Percentiles rank a stretch among this genome's conserved stretches.
Evolutionary conservation across 2,888 invertebrate species (phyloP).

Genomic region (Lithosia quadra): DNA sequence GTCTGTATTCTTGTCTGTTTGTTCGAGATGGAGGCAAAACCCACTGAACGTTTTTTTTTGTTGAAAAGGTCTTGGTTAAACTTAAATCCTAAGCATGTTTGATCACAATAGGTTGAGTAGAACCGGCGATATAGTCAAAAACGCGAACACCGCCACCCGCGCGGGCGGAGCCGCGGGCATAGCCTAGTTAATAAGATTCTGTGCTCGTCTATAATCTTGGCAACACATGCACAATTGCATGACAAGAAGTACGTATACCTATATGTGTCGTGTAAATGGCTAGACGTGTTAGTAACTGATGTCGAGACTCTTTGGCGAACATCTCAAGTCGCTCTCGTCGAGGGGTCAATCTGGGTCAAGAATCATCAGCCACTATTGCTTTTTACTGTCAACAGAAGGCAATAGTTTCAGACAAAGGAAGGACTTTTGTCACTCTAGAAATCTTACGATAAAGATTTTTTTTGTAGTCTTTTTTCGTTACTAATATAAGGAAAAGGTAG

Average conservation of each 20-base stretch:
- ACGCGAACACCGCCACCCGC: too few relatives aligned
- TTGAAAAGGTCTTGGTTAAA: too few relatives aligned
- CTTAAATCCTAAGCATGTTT: too few relatives aligned
- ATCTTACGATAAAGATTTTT: background rate
- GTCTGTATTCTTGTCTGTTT: too few relatives aligned
- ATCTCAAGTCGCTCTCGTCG: conserved; percentile 12
- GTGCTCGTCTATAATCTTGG: background rate
- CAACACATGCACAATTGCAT: background rate
- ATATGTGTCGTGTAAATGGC: background rate
- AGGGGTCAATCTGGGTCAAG: conserved; percentile 23
- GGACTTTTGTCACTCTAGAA: background rate
- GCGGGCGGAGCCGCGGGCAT: too few relatives aligned
- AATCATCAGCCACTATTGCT: conserved; percentile 16
- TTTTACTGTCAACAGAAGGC: conserved; percentile 20
- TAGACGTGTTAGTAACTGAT: conserved; percentile 11
- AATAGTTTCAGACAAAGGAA: conserved; percentile 18
- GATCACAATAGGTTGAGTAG: too few relatives aligned
- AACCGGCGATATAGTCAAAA: too few relatives aligned
- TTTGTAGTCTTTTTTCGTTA: background rate
- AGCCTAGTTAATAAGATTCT: background rate
- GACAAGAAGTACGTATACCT: background rate
- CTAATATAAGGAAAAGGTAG: background rate
- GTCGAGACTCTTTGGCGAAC: conserved; percentile 14
- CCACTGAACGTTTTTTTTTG: too few relatives aligned
- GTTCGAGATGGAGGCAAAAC: too few relatives aligned